phyloP scores from a whole-genome alignment of 2,113 vertebrate species.

The Circaetus gallicus region DNA sequence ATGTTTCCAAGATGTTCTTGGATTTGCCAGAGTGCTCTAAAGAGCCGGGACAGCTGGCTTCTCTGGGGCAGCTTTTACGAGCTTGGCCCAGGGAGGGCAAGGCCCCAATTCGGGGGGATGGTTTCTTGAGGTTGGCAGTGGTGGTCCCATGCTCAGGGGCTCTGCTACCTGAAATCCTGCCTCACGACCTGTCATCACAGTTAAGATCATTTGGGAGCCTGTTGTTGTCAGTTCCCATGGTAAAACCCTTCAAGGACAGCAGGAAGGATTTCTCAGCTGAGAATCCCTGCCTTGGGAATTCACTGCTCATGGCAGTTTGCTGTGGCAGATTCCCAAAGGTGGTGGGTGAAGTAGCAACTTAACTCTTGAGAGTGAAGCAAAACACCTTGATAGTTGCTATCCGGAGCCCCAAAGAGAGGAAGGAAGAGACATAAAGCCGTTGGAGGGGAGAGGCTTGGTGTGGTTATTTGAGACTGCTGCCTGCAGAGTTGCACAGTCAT shows the following conservation, averaged over 20 bases:
- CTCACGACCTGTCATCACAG: background rate
- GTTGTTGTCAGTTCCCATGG: slow-evolving; percentile 30
- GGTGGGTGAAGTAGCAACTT: background rate
- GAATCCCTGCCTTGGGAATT: slow-evolving; percentile 52
- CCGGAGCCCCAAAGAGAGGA: slow-evolving; percentile 29
- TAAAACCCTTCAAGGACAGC: slow-evolving; percentile 32
- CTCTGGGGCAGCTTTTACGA: background rate
- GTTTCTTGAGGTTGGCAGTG: background rate
- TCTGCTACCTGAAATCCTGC: background rate
- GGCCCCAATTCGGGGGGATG: background rate
- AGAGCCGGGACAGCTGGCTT: slow-evolving; percentile 4
- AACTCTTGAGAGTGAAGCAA: slow-evolving; percentile 5
- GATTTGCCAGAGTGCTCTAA: background rate
- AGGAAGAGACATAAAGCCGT: slow-evolving; percentile 60
- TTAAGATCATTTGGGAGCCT: background rate
- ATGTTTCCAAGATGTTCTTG: slow-evolving; percentile 39
- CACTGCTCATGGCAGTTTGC: background rate
- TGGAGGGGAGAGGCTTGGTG: slow-evolving; percentile 55
- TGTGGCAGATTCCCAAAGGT: slow-evolving; percentile 38
- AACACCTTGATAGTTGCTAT: slow-evolving; percentile 18
- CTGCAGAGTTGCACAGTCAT: slow-evolving; percentile 54
- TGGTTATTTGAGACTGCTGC: slow-evolving; percentile 65
- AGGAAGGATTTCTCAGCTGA: slow-evolving; percentile 24
- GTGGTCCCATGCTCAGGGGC: background rate
- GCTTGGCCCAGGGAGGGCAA: background rate